phyloP scores from a whole-genome alignment of 2,888 invertebrate species.

The Drosophila paramelanica region DNA sequence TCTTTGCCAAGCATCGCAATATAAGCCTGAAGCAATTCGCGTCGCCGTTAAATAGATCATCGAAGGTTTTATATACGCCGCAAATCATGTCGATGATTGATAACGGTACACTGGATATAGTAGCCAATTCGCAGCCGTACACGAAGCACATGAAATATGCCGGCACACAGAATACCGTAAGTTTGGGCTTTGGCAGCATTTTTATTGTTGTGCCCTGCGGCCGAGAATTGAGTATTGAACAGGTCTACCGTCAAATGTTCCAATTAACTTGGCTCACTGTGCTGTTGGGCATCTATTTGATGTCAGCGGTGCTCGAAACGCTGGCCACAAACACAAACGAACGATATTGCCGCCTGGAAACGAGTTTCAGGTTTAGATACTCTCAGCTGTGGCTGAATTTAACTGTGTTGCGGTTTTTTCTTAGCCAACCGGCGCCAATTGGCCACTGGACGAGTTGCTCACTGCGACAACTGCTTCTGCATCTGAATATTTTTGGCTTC shows the following conservation, averaged over 20 bases:
- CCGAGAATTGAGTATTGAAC: conserved; percentile 10
- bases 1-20: conserved; percentile 33
- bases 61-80: accelerated
- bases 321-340: background rate
- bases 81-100: background rate
- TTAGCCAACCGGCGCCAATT: conserved; percentile 11
- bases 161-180: background rate
- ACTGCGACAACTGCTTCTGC: conserved; percentile 4
- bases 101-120: conserved; percentile 29
- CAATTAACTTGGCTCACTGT: accelerated
- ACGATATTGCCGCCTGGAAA: background rate
- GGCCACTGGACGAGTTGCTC: background rate
- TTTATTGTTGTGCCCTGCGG: conserved; percentile 55
- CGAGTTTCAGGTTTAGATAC: background rate
- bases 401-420: conserved; percentile 15
- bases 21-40: conserved; percentile 15
- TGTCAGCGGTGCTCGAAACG: conserved; percentile 15
- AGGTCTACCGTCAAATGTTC: conserved; percentile 15
- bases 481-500: conserved; percentile 16
- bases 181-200: background rate
- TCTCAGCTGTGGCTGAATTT: conserved; percentile 23
- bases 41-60: background rate
- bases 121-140: conserved; percentile 7
- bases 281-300: background rate
- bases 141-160: accelerated